Base-by-base conservation (phyloP, 2,797 vertebrate species). In the Neoniphon sammara region DNA sequence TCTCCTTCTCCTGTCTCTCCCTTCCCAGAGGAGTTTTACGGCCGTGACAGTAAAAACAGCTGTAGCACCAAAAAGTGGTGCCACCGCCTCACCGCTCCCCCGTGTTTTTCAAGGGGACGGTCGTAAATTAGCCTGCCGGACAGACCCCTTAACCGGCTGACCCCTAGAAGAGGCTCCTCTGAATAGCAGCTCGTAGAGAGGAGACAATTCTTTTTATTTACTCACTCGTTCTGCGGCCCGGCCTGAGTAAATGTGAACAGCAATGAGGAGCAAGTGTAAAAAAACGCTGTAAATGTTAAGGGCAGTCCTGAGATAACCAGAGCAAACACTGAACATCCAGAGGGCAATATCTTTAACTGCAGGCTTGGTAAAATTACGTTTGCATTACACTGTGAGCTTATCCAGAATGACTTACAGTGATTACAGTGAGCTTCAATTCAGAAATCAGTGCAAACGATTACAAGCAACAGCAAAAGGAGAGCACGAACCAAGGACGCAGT, bases 11-110 rank as follows among this genome's bases (percentile, higher is more conserved):
- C 54, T 25, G 80, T 73, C 87, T 84, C 74, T 47, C 75, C 75
- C 73, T 82, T 88, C 84, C 86, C 86, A 79, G 82, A 81, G 81
- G 91, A 88, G 75, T 85, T 92, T 92, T 92, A 93, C 27, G 18
- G 88, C 89, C 81, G 68, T 93, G 92, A 93, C 92, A 87, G 87
- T 92, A 88, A 91, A 93, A 93, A 85, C 93, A 94, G 92, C 93
- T 94, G 94, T 91, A 88, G 58, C 74, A 77, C 85, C 89, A 91
- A 89, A 84, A 80, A 70, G 81, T 67, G 88, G 90, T 88, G 90
- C 88, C 86, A 74, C 83, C 39, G 76, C 74, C 82, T 85, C 78
- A 60, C 81, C 82, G 44, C 88, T 91, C 88, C 81, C 86, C 73
- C 39, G 70, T 86, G 89, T 89, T 93, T 92, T 91, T n/a, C 80